Evolutionary conservation across 2,888 invertebrate genomes (phyloP).

Genomic region (Druceiella hillmani): DNA sequence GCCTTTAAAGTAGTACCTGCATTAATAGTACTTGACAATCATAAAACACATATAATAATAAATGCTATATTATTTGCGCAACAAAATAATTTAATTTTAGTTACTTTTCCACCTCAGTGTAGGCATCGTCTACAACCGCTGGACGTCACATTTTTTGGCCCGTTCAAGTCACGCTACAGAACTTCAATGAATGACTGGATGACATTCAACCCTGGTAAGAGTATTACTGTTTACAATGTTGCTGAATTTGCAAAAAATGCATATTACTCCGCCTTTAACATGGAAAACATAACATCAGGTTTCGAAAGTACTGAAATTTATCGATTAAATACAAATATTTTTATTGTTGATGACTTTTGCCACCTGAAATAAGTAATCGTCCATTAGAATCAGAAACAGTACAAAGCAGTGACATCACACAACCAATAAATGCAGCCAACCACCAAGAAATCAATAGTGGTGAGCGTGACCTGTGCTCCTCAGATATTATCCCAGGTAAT

Average conservation of each 20-base stretch:
- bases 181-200: constrained; percentile 19
- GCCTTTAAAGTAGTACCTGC: constrained; percentile 14
- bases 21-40: constrained; percentile 16
- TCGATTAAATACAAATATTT: too few species aligned
- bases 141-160: constrained; percentile 15
- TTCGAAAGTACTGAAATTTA: constrained; percentile 14
- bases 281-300: constrained; percentile 14
- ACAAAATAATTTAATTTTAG: constrained; percentile 16
- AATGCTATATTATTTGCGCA: constrained; percentile 15
- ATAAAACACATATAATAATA: constrained; percentile 14
- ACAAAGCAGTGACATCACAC: too few species aligned
- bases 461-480: too few species aligned
- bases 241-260: constrained; percentile 17
- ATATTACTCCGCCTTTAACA: constrained; percentile 15
- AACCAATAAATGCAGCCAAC: too few species aligned
- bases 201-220: constrained; percentile 17
- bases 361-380: too few species aligned
- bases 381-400: too few species aligned
- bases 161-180: constrained; percentile 17
- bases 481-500: too few species aligned
- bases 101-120: constrained; percentile 19
- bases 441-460: too few species aligned
- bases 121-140: constrained; percentile 16
- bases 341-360: too few species aligned
- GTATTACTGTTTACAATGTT: constrained; percentile 18